Base-by-base conservation (phyloP, 2,113 vertebrate species). In the Willisornis vidua region DNA sequence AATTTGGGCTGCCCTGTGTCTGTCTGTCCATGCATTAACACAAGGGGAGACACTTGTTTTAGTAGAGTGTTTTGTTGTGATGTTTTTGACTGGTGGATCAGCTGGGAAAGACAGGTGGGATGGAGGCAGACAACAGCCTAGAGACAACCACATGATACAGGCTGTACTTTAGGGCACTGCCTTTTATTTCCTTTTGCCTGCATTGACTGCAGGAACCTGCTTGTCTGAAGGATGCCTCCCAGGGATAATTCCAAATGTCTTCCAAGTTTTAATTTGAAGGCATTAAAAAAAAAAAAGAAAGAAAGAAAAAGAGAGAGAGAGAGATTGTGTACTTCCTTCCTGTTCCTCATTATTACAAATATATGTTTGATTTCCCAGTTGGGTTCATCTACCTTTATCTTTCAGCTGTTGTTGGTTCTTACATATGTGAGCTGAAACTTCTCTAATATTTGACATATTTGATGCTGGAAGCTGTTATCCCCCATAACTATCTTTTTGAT, bases 381-480 rank as follows among this genome's bases (percentile, higher is more conserved):
- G 77, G 35, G 19, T 72, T 94, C 29, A 59, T 57, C 73, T 90
- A 48, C 51, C 70, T 93, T 93, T 78, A 35, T 80, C 85, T 80
- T 90, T 81, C 74, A 57, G 52, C 62, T 95, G 84, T 77, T 80
- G 45, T 52, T 87, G 70, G 52, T 58, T 81, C 77, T 85, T 3
- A 1, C 61, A 8, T 43, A 39, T 48, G 46, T 43, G 67, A 91
- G 62, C 66, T 92, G 91, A 92, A 87, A 72, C 66, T 25, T 61
- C 70, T 61, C 81, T 76, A 72, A 72, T 62, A 75, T 68, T 87
- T 28, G 77, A 92, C 80, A 67, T 94, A 76, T 75, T 82, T 91
- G 61, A 80, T 89, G 66, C 74, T 95, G 71, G 51, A 95, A 74
- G 76, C 51, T 92, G 77, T 45, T 72, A 95, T 82, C 49, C 70